phyloP scores from a whole-genome alignment of 2,113 vertebrate genomes.

The Cricetomys ansorgei region DNA sequence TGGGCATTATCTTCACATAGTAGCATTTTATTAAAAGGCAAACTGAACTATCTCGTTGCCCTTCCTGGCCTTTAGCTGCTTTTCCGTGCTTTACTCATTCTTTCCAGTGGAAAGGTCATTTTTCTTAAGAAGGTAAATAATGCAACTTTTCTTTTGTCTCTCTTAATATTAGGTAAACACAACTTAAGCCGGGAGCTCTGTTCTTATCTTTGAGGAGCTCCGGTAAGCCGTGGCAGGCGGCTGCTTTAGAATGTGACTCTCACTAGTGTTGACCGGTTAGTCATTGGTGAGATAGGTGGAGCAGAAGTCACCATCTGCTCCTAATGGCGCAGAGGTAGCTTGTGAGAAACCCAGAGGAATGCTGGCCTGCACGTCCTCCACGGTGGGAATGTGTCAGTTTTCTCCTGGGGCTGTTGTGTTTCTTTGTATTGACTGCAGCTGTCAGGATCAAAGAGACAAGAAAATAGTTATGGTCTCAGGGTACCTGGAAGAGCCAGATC shows the following conservation, averaged over 20 bases:
- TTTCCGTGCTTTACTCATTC: conserved; percentile 13
- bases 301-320: background rate
- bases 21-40: background rate
- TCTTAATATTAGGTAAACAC: conserved; percentile 28
- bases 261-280: background rate
- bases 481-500: conserved; percentile 6
- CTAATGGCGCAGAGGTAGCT: background rate
- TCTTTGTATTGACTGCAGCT: conserved; percentile 61
- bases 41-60: background rate
- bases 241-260: background rate
- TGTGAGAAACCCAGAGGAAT: background rate
- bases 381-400: background rate
- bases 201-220: conserved; percentile 26
- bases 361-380: background rate
- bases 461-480: conserved; percentile 53
- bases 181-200: background rate
- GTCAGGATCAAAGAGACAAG: conserved; percentile 74
- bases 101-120: background rate
- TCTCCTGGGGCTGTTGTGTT: conserved; percentile 44
- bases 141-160: conserved; percentile 22
- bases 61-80: conserved; percentile 9
- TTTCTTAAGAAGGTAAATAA: conserved; percentile 18
- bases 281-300: background rate
- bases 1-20: background rate
- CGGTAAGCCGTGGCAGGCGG: background rate